Evolutionary conservation across 1,140 invertebrate species (phyloP).

Genomic region (Kradibia gibbosae): DNA sequence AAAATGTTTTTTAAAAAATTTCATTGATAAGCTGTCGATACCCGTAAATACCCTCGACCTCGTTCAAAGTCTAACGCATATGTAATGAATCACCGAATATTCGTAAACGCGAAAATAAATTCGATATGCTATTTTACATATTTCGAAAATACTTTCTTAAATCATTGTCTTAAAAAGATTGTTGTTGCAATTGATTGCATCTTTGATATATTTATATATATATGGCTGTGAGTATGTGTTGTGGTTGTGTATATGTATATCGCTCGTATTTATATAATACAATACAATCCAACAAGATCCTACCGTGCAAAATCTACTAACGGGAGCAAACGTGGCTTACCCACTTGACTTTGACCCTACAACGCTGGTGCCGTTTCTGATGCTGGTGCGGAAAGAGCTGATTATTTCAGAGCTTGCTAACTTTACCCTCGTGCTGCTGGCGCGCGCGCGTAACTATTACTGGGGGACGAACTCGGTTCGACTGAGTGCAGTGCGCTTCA

Average conservation of each 20-base stretch:
- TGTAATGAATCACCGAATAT: constrained; percentile 30
- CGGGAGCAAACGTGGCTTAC: constrained; percentile 25
- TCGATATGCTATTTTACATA: not conserved
- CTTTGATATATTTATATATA: too few relatives aligned
- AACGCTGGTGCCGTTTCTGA: not conserved
- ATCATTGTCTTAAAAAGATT: too few relatives aligned
- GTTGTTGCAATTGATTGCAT: too few relatives aligned
- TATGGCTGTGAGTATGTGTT: too few relatives aligned
- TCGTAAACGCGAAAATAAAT: not conserved
- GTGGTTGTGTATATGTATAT: too few relatives aligned
- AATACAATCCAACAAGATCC: not conserved
- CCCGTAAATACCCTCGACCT: constrained; percentile 3
- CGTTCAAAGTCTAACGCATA: not conserved
- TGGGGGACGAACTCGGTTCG: not conserved
- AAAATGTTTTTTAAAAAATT: not conserved
- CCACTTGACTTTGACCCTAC: constrained; percentile 33
- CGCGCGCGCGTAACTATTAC: not conserved
- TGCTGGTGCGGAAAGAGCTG: not conserved
- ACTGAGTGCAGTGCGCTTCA: not conserved
- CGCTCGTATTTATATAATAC: not conserved
- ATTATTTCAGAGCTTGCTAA: not conserved
- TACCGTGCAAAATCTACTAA: constrained; percentile 29
- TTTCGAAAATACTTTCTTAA: too few relatives aligned
- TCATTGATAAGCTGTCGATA: not conserved
- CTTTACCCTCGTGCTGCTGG: not conserved